A percentile compares a stretch with the other conserved stretches of the same genome.
phyloP scores from a whole-genome alignment of 2,888 invertebrate species.

The Chymomyza procnemis region DNA sequence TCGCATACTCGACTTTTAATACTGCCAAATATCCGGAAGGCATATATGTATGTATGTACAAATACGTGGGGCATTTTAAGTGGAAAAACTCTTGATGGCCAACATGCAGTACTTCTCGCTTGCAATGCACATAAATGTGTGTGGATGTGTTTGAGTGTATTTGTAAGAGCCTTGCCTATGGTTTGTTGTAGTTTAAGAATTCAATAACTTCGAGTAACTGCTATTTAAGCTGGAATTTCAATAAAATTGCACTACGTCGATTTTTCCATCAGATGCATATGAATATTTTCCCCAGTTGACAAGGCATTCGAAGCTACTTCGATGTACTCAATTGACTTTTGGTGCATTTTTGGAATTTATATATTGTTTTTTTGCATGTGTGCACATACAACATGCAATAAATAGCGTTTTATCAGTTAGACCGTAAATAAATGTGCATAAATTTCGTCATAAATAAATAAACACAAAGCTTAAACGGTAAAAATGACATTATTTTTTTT shows the following conservation, averaged over 20 bases:
- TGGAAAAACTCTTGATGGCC: slow-evolving; percentile 44
- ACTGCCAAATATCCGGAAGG: slow-evolving; percentile 62
- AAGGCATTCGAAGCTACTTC: too few relatives aligned
- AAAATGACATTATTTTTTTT: too few relatives aligned
- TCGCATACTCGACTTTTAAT: slow-evolving; percentile 54
- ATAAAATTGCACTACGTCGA: slow-evolving; percentile 52
- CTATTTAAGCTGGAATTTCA: slow-evolving; percentile 53
- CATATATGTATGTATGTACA: slow-evolving; percentile 30
- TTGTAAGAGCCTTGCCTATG: slow-evolving; percentile 18
- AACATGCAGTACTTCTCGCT: not conserved
- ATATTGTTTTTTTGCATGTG: too few relatives aligned
- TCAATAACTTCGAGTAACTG: slow-evolving; percentile 55
- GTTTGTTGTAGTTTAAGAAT: slow-evolving; percentile 37
- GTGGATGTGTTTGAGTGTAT: slow-evolving; percentile 12
- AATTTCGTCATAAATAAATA: too few relatives aligned
- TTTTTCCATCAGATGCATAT: not conserved
- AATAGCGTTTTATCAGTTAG: too few relatives aligned
- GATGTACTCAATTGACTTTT: too few relatives aligned
- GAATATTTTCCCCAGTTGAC: not conserved
- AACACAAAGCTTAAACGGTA: too few relatives aligned
- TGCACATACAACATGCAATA: too few relatives aligned
- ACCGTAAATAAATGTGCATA: too few relatives aligned
- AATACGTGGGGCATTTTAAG: slow-evolving; percentile 53
- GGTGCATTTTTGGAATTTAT: too few relatives aligned
- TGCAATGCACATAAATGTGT: not conserved